These are phyloP conservation scores for Linyphia triangularis DNA, from an alignment of 2,888 invertebrate genomes.

Conservation along the genomic window DNA sequence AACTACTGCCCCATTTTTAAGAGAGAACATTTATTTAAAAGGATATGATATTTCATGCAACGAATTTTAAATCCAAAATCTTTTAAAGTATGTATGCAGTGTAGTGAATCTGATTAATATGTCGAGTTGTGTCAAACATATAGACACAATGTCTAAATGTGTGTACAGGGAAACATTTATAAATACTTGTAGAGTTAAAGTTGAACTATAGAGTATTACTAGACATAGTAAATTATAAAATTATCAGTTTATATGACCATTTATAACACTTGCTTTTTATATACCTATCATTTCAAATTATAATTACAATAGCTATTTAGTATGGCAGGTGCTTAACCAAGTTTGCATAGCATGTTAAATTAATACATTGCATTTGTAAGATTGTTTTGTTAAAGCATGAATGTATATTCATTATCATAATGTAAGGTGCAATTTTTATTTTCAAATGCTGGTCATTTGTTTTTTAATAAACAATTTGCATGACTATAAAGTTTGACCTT, in stretches of 20 bases:
- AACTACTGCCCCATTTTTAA: no score
- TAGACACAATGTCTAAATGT: no score
- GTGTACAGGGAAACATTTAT: background rate
- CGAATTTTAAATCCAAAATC: no score
- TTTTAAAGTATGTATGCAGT: no score
- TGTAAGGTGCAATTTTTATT: conserved; percentile 58
- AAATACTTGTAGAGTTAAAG: background rate
- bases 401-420: conserved; percentile 47
- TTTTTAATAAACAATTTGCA: conserved; percentile 62
- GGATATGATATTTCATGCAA: no score
- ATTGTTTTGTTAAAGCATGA: conserved; percentile 45
- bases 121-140: no score
- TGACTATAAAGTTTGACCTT: background rate
- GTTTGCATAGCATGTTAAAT: background rate
- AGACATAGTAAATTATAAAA: background rate
- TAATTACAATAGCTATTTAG: background rate
- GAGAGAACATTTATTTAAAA: no score
- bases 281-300: background rate
- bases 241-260: background rate
- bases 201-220: background rate
- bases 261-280: background rate
- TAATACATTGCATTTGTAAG: background rate
- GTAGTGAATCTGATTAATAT: no score
- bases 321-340: background rate
- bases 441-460: conserved; percentile 70